Percentiles rank a stretch among this genome's conserved stretches.
Conservation (phyloP, 1,140 invertebrate species). For the Pseudoatta argentina region DNA sequence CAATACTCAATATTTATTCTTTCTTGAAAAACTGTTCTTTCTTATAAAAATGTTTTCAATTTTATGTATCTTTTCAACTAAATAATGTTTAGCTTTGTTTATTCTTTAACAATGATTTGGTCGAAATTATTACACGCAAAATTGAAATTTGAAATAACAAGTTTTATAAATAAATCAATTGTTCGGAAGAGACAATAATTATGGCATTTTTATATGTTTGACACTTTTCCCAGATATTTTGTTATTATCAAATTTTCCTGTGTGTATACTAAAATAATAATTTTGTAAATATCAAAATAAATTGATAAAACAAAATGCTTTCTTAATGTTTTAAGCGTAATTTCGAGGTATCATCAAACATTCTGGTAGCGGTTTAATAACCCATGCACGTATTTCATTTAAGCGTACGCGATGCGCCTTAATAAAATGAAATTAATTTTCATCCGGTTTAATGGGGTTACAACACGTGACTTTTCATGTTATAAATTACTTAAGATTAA, state of each 20-base stretch:
- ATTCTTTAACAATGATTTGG: neutral
- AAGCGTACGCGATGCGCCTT: conserved; percentile 36
- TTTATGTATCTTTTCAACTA: neutral
- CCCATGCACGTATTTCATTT: conserved; percentile 59
- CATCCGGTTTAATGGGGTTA: conserved; percentile 12
- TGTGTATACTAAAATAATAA: no score
- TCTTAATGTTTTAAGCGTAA: conserved; percentile 35
- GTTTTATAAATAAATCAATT: neutral
- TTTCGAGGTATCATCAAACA: conserved; percentile 40
- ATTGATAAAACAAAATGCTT: conserved; percentile 4
- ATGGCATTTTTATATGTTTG: no score
- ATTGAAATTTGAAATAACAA: neutral
- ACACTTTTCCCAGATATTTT: neutral
- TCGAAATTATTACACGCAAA: neutral
- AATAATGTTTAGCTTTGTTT: neutral
- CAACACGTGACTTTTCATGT: neutral
- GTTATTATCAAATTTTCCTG: neutral
- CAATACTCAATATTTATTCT: neutral
- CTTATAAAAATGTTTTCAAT: neutral
- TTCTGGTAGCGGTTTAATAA: conserved; percentile 47
- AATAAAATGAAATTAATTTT: conserved; percentile 55
- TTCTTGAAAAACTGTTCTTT: no score
- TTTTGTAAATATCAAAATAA: conserved; percentile 9
- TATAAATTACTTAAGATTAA: conserved; percentile 47
- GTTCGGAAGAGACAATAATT: neutral